phyloP scores from a whole-genome alignment of 2,888 invertebrate species.

The Cheiracanthium punctorium region DNA sequence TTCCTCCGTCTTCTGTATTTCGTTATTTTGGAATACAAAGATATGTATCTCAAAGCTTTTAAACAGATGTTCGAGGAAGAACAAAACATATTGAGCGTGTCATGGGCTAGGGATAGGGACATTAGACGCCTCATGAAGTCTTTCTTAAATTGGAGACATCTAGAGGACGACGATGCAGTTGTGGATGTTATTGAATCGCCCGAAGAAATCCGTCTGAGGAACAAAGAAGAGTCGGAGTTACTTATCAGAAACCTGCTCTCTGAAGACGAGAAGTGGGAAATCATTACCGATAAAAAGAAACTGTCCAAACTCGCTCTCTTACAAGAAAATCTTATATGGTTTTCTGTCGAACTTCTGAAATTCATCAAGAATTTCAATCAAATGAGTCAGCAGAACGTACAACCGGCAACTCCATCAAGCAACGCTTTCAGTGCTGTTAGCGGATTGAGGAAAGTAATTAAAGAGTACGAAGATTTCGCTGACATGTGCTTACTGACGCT shows the following conservation, averaged over 20 bases:
- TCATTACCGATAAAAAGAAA: constrained; percentile 88
- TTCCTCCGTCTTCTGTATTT: constrained; percentile 49
- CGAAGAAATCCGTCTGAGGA: constrained; percentile 85
- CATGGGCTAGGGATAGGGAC: constrained; percentile 54
- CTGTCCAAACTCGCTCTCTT: constrained; percentile 90
- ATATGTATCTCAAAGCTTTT: constrained; percentile 39
- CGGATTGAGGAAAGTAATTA: constrained; percentile 78
- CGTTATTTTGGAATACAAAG: constrained; percentile 48
- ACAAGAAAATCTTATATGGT: constrained; percentile 80
- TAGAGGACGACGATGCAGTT: constrained; percentile 73
- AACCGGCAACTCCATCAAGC: background rate
- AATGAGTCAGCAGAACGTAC: too few species aligned
- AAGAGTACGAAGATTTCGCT: constrained; percentile 90
- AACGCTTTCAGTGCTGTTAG: background rate
- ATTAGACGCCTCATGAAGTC: constrained; percentile 78
- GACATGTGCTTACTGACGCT: constrained; percentile 92
- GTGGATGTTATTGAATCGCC: constrained; percentile 82
- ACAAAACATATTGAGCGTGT: constrained; percentile 38
- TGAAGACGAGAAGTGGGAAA: constrained; percentile 87
- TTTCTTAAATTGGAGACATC: constrained; percentile 82
- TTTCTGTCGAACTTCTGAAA: constrained; percentile 18
- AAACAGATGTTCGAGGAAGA: constrained; percentile 52
- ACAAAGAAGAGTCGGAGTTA: constrained; percentile 93
- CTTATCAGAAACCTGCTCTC: constrained; percentile 89
- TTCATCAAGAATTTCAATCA: constrained; percentile 18